phyloP scores from a whole-genome alignment of 1,140 invertebrate genomes.

The Chionoecetes opilio region DNA sequence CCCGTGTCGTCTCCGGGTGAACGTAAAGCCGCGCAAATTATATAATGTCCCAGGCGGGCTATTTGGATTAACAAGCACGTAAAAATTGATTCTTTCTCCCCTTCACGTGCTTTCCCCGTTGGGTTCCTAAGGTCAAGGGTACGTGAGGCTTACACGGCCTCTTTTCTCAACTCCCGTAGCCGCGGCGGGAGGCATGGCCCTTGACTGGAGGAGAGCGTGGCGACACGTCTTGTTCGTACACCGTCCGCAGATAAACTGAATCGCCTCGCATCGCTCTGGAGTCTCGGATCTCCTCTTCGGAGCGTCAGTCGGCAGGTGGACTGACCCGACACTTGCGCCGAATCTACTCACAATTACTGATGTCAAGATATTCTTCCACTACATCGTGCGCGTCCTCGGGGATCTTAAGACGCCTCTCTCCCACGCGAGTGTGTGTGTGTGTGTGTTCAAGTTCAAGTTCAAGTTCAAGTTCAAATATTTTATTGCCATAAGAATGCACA shows the following conservation, averaged over 20 bases:
- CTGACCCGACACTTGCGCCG: not conserved
- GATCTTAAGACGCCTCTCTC: too few species aligned
- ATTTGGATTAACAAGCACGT: too few species aligned
- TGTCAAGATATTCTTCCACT: not conserved
- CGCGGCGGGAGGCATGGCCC: not conserved
- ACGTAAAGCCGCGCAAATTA: not conserved
- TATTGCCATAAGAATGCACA: too few species aligned
- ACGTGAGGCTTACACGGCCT: not conserved
- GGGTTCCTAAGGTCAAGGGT: not conserved
- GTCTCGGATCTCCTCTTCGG: not conserved
- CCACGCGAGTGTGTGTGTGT: too few species aligned
- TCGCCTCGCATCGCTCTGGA: not conserved
- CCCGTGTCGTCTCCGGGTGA: too few species aligned
- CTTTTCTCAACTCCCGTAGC: not conserved
- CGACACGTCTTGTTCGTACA: not conserved
- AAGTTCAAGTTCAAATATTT: too few species aligned
- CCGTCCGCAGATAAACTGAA: not conserved
- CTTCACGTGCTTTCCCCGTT: not conserved
- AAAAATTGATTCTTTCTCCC: too few species aligned
- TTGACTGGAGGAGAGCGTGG: not conserved
- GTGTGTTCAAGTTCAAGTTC: too few species aligned
- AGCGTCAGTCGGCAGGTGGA: not conserved
- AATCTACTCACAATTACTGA: constrained; percentile 7
- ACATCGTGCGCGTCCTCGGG: not conserved
- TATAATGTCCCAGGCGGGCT: not conserved